Base-by-base conservation (phyloP, 1,140 invertebrate genomes). In the Drosophila insularis region DNA sequence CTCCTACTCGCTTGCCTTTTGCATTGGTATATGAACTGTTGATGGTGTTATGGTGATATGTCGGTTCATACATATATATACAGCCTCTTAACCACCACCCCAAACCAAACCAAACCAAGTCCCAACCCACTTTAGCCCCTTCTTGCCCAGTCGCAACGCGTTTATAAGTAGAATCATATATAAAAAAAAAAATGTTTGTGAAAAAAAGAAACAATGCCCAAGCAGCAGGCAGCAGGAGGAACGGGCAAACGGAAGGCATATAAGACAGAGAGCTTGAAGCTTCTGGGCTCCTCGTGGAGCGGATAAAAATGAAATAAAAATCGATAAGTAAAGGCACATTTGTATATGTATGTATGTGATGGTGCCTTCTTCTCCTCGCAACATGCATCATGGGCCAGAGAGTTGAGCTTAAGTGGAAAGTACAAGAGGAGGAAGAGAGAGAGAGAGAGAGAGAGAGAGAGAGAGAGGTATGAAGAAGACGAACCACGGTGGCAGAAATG, bases 241-340 rank as follows among this genome's bases (percentile, higher is more conserved):
- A 37, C 2, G 11, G 40, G 11, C 40, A 17, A 14, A 40, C 21
- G 40, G 40, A 14, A 62, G 27, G 60, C 23, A 46, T 19, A 50
- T 43, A 31, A 68, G 50, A 68, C 50, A 40, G 64, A 71, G 63
- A 71, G 63, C 58, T 56, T 11, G 65, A 37, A 63, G 40, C 39
- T 53, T 53, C 17, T 70, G 74, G 66, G 66, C 74, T 77, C 74
- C 74, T 78, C 63, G 31, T 77, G 60, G 62, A 78, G 68, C 75
- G 75, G 82, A 87, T 87, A 89, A 87, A 87, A 87, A 87, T 89
- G 82, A 89, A 89, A 87, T 87, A 87, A 87, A 87, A 87, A 87
- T 87, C 82, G 82, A 87, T 87, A 87, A 87, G 79, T 77, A 86
- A 74, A 87, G 72, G 75, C 82, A 86, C 72, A 75, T 87, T 87